Base-by-base conservation (phyloP, 1,140 invertebrate genomes). In the Holotrichia oblita region DNA sequence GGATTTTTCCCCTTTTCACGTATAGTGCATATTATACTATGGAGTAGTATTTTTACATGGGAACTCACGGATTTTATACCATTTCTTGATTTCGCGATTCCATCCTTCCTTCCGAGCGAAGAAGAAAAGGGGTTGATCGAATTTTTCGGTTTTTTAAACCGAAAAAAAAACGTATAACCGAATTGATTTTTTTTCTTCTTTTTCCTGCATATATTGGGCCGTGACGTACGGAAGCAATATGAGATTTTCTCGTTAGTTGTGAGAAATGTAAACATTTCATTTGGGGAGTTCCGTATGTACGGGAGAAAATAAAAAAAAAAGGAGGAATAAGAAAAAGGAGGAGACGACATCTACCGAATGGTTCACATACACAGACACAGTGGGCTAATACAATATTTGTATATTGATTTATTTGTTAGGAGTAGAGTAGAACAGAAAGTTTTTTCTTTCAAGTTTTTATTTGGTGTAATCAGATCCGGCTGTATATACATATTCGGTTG, bases 261-360 rank as follows among this genome's bases (percentile, higher is more conserved):
- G 61, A 64, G 61, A 64, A 64, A 64, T 64, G 61, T 64, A 64
- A 64, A 64, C 61, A 64, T 64, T n/a, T 64, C 61, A 64, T 64
- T 64, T 64, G 61, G 17, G 61, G 61, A 64, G 61, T 64, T 64
- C 12, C n/a, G 61, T 64, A 64, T 48, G n/a, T 48, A 64, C 17
- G 10, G 61, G 61, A 27, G 9, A 24, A 64, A 27, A 27, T 64
- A 64, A 27, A 20, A 64, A 27, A n/a, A 59, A 10, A 64, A 6
- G 17, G 9, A 22, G 9, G 61, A 20, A 64, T 2, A n/a, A 4
- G 61, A 20, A 64, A 22, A 24, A 20, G 61, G 10, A 64, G 22
- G 20, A 7, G 61, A 20, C 61, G 61, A n/a, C n/a, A n/a, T n/a
- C n/a, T n/a, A n/a, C n/a, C n/a, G n/a, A n/a, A n/a, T n/a, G n/a